Evolutionary conservation across 1,140 invertebrate species (phyloP).

Genomic region (Acromyrmex echinatior): DNA sequence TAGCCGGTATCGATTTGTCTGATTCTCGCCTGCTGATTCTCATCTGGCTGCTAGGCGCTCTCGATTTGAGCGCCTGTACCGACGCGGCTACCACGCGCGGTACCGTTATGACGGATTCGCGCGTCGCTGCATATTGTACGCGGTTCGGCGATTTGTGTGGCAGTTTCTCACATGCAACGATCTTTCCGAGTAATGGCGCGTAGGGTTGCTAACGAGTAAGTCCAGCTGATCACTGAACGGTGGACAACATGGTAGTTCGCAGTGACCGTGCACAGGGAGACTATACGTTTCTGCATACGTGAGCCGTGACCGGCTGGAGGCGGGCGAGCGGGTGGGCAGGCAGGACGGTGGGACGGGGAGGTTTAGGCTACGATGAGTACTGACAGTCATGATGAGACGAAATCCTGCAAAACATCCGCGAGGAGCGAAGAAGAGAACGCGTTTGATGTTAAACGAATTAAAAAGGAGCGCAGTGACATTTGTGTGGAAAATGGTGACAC

Average conservation of each 20-base stretch:
- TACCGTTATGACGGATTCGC: slow-evolving; percentile 70
- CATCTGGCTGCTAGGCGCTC: background rate
- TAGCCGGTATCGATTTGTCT: slow-evolving; percentile 12
- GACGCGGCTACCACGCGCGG: slow-evolving; percentile 24
- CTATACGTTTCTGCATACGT: slow-evolving; percentile 72
- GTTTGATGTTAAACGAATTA: slow-evolving; percentile 80
- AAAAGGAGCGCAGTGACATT: slow-evolving; percentile 79
- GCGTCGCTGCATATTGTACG: slow-evolving; percentile 64
- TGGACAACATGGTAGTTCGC: slow-evolving; percentile 77
- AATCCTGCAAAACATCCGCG: slow-evolving; percentile 68
- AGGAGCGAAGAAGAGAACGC: slow-evolving; percentile 74
- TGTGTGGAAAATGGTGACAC: slow-evolving; percentile 67
- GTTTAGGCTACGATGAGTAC: slow-evolving; percentile 78
- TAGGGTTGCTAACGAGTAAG: slow-evolving; percentile 67
- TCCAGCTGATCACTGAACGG: slow-evolving; percentile 74
- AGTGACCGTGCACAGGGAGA: slow-evolving; percentile 57
- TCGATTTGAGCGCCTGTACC: background rate
- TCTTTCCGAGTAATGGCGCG: slow-evolving; percentile 65
- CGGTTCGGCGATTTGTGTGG: slow-evolving; percentile 67
- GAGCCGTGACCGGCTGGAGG: slow-evolving; percentile 48
- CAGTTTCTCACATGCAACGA: slow-evolving; percentile 26
- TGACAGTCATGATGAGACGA: slow-evolving; percentile 75
- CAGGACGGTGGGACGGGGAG: slow-evolving; percentile 24
- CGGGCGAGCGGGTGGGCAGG: background rate
- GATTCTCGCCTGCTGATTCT: background rate